Percentiles rank a stretch among this genome's conserved stretches.
These are phyloP conservation scores for Incurvaria masculella DNA, from an alignment of 2,888 invertebrate genomes.

Conservation along the genomic window DNA sequence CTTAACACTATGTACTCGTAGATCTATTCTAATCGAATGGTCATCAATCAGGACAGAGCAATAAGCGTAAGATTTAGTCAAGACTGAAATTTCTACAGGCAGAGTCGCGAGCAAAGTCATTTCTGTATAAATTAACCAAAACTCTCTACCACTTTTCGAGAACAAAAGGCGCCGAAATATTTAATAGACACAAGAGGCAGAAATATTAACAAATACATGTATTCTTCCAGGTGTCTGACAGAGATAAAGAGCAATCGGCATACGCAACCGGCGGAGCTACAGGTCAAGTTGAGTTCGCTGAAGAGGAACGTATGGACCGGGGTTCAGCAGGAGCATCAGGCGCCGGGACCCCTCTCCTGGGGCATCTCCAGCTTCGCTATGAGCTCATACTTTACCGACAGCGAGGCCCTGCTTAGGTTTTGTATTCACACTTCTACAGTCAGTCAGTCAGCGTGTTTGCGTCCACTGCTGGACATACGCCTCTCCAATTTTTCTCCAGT, in stretches of 20 bases:
- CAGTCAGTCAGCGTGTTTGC: no score
- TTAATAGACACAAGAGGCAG: neutral
- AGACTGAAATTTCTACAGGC: no score
- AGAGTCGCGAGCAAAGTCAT: no score
- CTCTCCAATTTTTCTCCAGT: no score
- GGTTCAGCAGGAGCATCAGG: constrained; percentile 43
- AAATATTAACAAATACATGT: constrained; percentile 6
- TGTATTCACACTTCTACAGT: constrained; percentile 7
- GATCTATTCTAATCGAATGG: no score
- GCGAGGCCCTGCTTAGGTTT: constrained; percentile 57
- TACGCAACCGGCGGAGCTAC: constrained; percentile 57
- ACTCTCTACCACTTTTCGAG: neutral
- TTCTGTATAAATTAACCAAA: neutral
- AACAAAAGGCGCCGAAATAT: neutral
- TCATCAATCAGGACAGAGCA: no score
- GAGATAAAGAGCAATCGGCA: constrained; percentile 38
- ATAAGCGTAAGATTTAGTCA: no score
- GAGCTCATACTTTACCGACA: constrained; percentile 53
- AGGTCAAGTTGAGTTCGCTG: constrained; percentile 64
- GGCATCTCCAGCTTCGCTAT: constrained; percentile 58
- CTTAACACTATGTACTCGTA: no score
- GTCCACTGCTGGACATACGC: no score
- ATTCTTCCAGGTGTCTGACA: constrained; percentile 31
- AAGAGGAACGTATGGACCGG: constrained; percentile 77
- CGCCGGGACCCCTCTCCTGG: constrained; percentile 62